Conservation (phyloP, 2,888 invertebrate species). For the Flexamia atlantica region DNA sequence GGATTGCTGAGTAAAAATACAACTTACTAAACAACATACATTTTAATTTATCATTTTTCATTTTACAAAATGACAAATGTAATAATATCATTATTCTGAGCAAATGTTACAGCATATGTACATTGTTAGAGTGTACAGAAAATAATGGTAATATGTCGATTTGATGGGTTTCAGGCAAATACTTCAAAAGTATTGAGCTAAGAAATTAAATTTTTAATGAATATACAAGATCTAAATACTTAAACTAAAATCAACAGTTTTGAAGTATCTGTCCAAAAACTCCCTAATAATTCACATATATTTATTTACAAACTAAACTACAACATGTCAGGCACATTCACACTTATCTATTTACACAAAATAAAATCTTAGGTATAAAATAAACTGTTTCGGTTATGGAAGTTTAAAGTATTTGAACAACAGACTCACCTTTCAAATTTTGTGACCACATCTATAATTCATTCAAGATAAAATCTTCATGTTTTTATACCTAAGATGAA, state of each 20-base stretch:
- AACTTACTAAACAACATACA: constrained; percentile 33
- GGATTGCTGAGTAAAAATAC: neutral
- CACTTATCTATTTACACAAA: constrained; percentile 45
- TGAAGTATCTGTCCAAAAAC: constrained; percentile 47
- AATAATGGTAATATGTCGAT: constrained; percentile 13
- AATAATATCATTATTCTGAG: constrained; percentile 55
- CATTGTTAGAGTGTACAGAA: constrained; percentile 29
- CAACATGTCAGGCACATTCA: constrained; percentile 44
- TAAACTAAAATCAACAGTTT: neutral
- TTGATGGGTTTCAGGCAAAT: constrained; percentile 8
- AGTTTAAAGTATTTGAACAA: neutral
- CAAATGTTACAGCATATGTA: constrained; percentile 58
- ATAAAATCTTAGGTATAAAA: constrained; percentile 39
- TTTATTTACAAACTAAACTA: constrained; percentile 46
- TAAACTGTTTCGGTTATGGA: neutral
- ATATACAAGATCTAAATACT: neutral
- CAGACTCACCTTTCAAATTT: neutral
- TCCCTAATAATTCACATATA: constrained; percentile 22
- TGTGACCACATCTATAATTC: no score
- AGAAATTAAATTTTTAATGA: neutral
- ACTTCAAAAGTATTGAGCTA: constrained; percentile 17
- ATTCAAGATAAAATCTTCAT: no score
- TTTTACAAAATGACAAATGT: constrained; percentile 20
- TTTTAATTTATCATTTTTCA: constrained; percentile 19
- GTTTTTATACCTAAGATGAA: no score